These are phyloP conservation scores for Incurvaria masculella DNA, from an alignment of 2,888 invertebrate species.

Conservation along the genomic window DNA sequence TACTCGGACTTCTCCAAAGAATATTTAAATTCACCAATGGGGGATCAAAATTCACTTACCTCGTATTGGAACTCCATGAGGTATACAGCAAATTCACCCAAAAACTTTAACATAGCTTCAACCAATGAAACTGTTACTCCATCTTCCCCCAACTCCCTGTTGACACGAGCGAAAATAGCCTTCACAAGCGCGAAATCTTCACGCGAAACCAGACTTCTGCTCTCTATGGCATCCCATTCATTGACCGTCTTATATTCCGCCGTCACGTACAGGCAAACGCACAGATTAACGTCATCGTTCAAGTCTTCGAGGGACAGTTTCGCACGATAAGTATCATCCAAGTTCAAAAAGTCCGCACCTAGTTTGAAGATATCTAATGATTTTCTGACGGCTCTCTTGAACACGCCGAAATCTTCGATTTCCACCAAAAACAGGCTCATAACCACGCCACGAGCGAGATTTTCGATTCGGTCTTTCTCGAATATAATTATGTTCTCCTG, in stretches of 20 bases:
- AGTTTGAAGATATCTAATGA: constrained; percentile 1
- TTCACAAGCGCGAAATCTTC: constrained; percentile 8
- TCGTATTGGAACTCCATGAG: constrained; percentile 21
- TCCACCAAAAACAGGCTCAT: constrained; percentile 2
- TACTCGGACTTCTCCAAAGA: too few species aligned
- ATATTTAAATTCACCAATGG: too few species aligned
- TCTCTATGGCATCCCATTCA: constrained; percentile 13
- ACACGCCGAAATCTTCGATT: not conserved
- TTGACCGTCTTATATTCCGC: constrained; percentile 12
- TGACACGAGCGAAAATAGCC: constrained; percentile 9
- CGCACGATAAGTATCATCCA: constrained; percentile 1
- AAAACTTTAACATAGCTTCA: constrained; percentile 22
- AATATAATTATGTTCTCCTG: constrained; percentile 28
- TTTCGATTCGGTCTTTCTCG: constrained; percentile 12
- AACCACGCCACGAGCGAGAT: constrained; percentile 13
- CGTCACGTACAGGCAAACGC: constrained; percentile 15
- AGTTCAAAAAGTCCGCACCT: not conserved
- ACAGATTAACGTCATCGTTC: constrained; percentile 6
- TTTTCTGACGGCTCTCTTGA: not conserved
- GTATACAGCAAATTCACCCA: constrained; percentile 21
- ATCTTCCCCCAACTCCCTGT: constrained; percentile 11
- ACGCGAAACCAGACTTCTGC: constrained; percentile 14
- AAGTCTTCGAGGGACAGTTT: constrained; percentile 10
- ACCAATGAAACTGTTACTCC: constrained; percentile 9
- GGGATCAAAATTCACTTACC: constrained; percentile 22